Evolutionary conservation across 2,113 vertebrate species (phyloP).

Genomic region (Elanus axillaris): DNA sequence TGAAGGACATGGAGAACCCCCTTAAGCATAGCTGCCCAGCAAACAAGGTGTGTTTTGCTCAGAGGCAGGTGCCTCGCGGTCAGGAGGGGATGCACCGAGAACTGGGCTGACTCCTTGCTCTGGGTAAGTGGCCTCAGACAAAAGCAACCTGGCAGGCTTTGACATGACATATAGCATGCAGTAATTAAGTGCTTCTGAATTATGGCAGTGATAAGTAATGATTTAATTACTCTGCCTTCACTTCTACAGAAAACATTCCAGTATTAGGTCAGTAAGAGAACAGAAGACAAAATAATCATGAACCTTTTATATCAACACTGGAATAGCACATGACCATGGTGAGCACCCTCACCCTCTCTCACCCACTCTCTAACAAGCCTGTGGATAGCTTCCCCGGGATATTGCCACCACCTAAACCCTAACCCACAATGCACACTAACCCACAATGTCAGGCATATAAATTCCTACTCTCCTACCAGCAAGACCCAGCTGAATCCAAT

Average conservation of each 20-base stretch:
- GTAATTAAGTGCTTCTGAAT: not conserved
- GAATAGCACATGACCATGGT: not conserved
- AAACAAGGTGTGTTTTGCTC: not conserved
- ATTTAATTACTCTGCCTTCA: not conserved
- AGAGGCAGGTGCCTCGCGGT: accelerated
- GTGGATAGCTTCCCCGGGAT: not conserved
- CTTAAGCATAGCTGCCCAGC: not conserved
- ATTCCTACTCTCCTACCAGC: not conserved
- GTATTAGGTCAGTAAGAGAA: not conserved
- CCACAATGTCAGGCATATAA: not conserved
- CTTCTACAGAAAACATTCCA: not conserved
- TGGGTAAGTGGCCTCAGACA: not conserved
- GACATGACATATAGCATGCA: not conserved
- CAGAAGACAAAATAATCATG: not conserved
- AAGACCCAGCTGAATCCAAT: not conserved
- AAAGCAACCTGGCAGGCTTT: not conserved
- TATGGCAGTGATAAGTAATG: not conserved
- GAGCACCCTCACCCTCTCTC: not conserved
- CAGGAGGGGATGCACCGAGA: not conserved
- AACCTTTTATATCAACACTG: not conserved
- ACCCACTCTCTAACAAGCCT: not conserved
- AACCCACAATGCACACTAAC: not conserved
- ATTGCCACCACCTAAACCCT: not conserved
- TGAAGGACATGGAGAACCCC: not conserved
- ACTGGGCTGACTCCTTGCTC: not conserved